phyloP scores from a whole-genome alignment of 2,888 invertebrate species.

The Tipula helvola region DNA sequence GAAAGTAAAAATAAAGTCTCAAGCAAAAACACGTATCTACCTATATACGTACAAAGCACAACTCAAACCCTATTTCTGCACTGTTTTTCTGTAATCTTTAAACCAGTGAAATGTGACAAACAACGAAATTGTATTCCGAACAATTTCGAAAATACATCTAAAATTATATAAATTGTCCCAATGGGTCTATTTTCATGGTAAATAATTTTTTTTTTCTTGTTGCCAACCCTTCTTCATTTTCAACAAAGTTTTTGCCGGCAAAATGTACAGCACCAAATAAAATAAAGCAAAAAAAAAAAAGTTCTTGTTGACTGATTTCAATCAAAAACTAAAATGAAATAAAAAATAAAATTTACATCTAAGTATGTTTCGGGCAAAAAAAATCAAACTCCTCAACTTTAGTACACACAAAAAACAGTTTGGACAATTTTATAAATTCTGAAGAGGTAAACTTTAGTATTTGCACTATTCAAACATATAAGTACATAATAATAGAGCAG shows the following conservation, averaged over 20 bases:
- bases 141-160: not conserved
- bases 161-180: not conserved
- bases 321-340: not conserved
- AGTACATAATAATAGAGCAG: not conserved
- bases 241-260: not conserved
- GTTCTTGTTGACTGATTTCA: not conserved
- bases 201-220: not conserved
- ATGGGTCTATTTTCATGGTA: not conserved
- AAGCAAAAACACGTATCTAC: not conserved
- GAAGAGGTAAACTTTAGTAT: not conserved
- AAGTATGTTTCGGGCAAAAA: not conserved
- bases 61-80: not conserved
- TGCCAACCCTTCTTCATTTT: not conserved
- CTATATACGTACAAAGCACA: no score
- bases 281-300: not conserved
- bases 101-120: slow-evolving; percentile 4
- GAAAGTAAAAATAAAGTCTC: not conserved
- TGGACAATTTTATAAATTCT: not conserved
- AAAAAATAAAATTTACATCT: not conserved
- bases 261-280: not conserved
- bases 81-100: not conserved
- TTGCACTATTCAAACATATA: not conserved
- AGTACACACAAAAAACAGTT: not conserved
- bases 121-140: not conserved
- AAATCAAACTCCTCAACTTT: not conserved